A percentile compares a stretch with the other conserved stretches of the same genome.
These are phyloP conservation scores for Acrossocheilus fasciatus DNA, from an alignment of 2,797 vertebrate species.

Conservation along the genomic window DNA sequence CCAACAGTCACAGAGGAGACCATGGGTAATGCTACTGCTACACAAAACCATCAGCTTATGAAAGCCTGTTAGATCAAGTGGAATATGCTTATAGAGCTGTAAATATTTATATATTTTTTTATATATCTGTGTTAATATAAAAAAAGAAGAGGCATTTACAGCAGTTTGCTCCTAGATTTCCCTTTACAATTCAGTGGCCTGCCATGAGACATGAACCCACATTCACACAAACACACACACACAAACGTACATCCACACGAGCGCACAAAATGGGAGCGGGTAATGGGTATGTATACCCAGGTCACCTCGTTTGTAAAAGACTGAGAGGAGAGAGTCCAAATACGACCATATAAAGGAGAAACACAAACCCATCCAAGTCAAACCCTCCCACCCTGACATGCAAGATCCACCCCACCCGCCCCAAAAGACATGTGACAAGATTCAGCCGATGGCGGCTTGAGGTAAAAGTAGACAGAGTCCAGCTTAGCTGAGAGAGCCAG, in stretches of 20 bases:
- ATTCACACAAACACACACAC: constrained; percentile 58
- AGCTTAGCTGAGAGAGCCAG: constrained; percentile 82
- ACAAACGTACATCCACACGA: constrained; percentile 50
- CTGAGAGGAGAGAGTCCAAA: constrained; percentile 87
- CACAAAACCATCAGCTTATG: constrained; percentile 73
- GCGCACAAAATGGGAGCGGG: constrained; percentile 75
- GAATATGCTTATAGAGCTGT: constrained; percentile 81
- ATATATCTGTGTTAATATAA: constrained; percentile 78
- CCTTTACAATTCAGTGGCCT: constrained; percentile 89
- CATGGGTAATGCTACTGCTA: constrained; percentile 67
- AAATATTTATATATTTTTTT: constrained; percentile 79
- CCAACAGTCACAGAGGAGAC: constrained; percentile 38
- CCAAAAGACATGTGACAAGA: constrained; percentile 83
- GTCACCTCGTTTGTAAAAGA: constrained; percentile 88
- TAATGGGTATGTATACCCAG: constrained; percentile 82
- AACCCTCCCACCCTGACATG: constrained; percentile 63
- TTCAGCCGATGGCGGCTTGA: constrained; percentile 88
- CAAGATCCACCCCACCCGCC: constrained; percentile 80
- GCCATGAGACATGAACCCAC: constrained; percentile 74
- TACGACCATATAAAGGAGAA: constrained; percentile 82
- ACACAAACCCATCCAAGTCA: constrained; percentile 80
- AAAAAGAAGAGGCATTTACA: constrained; percentile 94
- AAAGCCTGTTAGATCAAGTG: constrained; percentile 74
- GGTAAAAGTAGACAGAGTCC: constrained; percentile 96
- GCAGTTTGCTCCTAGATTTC: constrained; percentile 91